A percentile compares a stretch with the other conserved stretches of the same genome.
Conservation (phyloP, 2,888 invertebrate genomes). For the Conops quadrifasciatus region DNA sequence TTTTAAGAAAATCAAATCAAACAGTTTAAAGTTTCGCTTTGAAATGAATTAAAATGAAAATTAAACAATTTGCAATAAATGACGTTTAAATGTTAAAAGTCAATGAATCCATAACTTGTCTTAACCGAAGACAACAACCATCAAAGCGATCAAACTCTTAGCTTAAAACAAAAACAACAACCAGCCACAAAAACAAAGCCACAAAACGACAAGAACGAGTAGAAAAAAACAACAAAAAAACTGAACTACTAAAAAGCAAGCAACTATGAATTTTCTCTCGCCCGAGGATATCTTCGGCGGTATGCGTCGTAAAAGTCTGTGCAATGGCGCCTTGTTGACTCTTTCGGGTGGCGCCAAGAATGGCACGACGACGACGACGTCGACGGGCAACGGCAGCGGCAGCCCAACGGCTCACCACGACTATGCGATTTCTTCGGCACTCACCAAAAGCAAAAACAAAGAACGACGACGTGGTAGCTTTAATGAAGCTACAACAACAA, state of each 20-base stretch:
- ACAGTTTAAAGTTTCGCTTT: no score
- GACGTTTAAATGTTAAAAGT: no score
- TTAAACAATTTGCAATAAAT: no score
- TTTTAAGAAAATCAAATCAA: no score
- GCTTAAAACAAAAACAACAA: neutral
- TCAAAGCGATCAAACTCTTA: neutral
- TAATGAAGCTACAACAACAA: slow-evolving; percentile 54
- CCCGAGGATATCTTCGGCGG: slow-evolving; percentile 59
- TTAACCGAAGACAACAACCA: no score
- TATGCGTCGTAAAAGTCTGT: slow-evolving; percentile 60
- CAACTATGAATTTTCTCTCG: slow-evolving; percentile 59
- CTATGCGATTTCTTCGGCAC: slow-evolving; percentile 37
- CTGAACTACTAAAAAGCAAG: neutral
- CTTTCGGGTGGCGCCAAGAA: slow-evolving; percentile 44
- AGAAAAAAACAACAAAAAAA: neutral
- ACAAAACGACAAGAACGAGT: neutral
- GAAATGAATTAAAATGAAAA: no score
- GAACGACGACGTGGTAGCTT: slow-evolving; percentile 60
- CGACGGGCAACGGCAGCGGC: slow-evolving; percentile 30
- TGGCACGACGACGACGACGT: slow-evolving; percentile 33
- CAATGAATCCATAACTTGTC: no score
- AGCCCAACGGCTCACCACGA: slow-evolving; percentile 42
- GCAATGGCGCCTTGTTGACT: slow-evolving; percentile 57
- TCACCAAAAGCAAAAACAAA: slow-evolving; percentile 53
- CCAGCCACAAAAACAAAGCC: neutral